These are phyloP conservation scores for Asbolus verrucosus DNA, from an alignment of 1,140 invertebrate species.

Conservation along the genomic window DNA sequence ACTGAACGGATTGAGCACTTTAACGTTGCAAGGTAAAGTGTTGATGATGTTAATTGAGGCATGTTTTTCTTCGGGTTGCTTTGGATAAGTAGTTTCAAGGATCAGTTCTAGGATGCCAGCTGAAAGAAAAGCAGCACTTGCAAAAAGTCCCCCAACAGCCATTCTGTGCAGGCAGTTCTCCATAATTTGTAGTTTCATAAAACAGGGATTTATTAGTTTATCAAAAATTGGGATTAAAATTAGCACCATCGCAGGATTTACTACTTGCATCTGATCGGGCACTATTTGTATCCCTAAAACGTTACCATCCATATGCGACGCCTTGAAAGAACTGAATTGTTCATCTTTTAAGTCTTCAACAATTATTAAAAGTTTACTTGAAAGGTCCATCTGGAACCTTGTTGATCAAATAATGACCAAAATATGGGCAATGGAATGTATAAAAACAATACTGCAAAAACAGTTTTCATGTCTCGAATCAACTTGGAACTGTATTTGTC, in stretches of 20 bases:
- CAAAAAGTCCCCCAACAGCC: conserved; percentile 74
- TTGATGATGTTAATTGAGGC: conserved; percentile 62
- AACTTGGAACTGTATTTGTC: conserved; percentile 70
- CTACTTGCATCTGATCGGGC: conserved; percentile 76
- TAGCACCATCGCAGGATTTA: conserved; percentile 77
- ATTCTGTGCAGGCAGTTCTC: conserved; percentile 74
- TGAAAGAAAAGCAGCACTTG: conserved; percentile 70
- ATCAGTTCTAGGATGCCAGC: conserved; percentile 60
- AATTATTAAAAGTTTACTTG: conserved; percentile 67
- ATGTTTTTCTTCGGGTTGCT: conserved; percentile 55
- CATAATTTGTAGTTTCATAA: conserved; percentile 62
- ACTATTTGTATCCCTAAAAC: conserved; percentile 67
- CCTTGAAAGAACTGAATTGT: conserved; percentile 68
- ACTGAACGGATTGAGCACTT: conserved; percentile 54
- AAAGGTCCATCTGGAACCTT: conserved; percentile 78
- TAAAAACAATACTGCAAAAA: conserved; percentile 67
- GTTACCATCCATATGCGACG: conserved; percentile 74
- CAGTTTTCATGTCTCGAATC: conserved; percentile 71
- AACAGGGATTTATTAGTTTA: conserved; percentile 68
- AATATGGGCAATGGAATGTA: conserved; percentile 78
- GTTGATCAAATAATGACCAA: conserved; percentile 75
- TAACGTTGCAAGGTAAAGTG: conserved; percentile 59
- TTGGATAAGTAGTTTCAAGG: conserved; percentile 59
- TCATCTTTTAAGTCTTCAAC: conserved; percentile 21
- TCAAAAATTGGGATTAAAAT: conserved; percentile 77